Conservation (phyloP, 1,140 invertebrate genomes). For the Doryteuthis pealeii region DNA sequence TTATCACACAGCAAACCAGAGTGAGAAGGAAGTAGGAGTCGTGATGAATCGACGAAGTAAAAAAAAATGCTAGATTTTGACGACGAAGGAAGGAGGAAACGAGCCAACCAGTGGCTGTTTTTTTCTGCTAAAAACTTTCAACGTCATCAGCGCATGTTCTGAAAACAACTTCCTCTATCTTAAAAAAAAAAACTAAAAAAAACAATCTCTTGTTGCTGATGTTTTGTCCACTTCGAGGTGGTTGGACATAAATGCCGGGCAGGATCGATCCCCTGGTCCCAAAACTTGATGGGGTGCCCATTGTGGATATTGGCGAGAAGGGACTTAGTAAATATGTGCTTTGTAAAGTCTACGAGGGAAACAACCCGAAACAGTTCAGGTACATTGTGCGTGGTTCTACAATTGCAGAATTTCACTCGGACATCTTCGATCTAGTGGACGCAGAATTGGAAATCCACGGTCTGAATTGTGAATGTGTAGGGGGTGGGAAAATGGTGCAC, state of each 20-base stretch:
- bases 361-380: constrained; percentile 23
- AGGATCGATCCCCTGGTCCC: constrained; percentile 26
- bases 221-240: background rate
- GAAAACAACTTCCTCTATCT: too few species aligned
- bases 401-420: constrained; percentile 49
- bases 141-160: too few species aligned
- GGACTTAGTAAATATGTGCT: constrained; percentile 35
- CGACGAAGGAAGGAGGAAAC: too few species aligned
- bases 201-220: too few species aligned
- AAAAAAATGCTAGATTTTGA: too few species aligned
- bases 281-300: constrained; percentile 28
- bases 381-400: constrained; percentile 29
- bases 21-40: too few species aligned
- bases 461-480: constrained; percentile 71
- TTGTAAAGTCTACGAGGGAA: constrained; percentile 34
- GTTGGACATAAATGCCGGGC: constrained; percentile 28
- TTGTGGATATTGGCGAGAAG: constrained; percentile 29
- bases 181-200: too few species aligned
- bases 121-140: too few species aligned
- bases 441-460: constrained; percentile 60
- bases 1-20: too few species aligned
- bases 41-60: too few species aligned
- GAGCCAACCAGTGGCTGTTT: too few species aligned
- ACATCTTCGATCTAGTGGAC: constrained; percentile 69
- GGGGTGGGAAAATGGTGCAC: constrained; percentile 82